Conservation (phyloP, 1,140 invertebrate species). For the Drosophila cardini region DNA sequence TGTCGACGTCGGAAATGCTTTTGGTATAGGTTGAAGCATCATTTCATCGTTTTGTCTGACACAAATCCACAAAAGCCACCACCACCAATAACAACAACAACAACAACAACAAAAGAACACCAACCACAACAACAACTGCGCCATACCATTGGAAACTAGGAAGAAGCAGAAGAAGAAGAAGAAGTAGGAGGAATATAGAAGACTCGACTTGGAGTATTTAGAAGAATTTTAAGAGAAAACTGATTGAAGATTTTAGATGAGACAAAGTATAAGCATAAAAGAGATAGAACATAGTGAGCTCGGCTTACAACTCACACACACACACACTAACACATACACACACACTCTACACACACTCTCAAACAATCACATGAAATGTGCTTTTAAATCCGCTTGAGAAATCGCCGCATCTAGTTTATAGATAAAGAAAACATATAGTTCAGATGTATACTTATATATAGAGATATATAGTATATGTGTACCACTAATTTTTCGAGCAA, state of each 20-base stretch:
- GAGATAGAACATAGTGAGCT: constrained; percentile 22
- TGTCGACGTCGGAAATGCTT: constrained; percentile 48
- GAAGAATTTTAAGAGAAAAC: constrained; percentile 12
- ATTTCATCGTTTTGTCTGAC: constrained; percentile 38
- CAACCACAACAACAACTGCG: constrained; percentile 57
- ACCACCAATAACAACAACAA: constrained; percentile 41
- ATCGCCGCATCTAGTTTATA: constrained; percentile 63
- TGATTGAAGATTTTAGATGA: background rate
- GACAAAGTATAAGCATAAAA: background rate
- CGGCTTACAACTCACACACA: constrained; percentile 31
- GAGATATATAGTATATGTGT: constrained; percentile 36
- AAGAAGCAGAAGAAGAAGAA: constrained; percentile 9
- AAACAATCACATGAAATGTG: constrained; percentile 49
- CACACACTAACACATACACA: constrained; percentile 27
- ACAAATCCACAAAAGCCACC: constrained; percentile 19
- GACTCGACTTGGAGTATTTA: constrained; percentile 23
- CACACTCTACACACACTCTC: constrained; percentile 9
- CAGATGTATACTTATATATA: constrained; percentile 34
- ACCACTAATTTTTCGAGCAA: constrained; percentile 80
- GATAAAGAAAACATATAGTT: background rate
- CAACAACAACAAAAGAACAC: constrained; percentile 49
- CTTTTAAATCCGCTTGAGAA: constrained; percentile 73
- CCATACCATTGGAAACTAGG: constrained; percentile 80
- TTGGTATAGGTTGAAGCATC: constrained; percentile 56
- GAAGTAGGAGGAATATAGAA: constrained; percentile 3